A percentile compares a stretch with the other conserved stretches of the same genome.
phyloP scores from a whole-genome alignment of 2,113 vertebrate genomes.

The Aramus guarauna region DNA sequence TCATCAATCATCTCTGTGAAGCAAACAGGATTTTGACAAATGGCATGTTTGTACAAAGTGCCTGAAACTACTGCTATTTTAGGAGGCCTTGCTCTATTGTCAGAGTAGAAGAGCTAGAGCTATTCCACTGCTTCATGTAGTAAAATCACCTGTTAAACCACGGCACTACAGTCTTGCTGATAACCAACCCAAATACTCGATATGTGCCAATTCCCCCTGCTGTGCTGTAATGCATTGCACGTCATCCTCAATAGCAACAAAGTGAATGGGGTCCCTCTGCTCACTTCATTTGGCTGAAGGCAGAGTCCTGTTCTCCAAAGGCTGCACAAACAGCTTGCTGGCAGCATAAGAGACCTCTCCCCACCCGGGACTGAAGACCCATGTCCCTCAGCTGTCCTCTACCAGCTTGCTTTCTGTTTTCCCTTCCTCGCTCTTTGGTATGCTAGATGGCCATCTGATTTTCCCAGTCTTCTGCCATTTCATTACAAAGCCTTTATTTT shows the following conservation, averaged over 20 bases:
- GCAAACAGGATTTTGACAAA: conserved; percentile 22
- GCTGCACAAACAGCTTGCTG: background rate
- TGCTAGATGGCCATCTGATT: background rate
- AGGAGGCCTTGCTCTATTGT: background rate
- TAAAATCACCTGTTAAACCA: background rate
- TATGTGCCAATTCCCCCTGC: background rate
- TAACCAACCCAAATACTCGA: background rate
- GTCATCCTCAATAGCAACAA: accelerated
- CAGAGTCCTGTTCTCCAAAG: background rate
- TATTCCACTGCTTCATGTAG: background rate
- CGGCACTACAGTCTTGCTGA: background rate
- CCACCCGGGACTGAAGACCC: background rate
- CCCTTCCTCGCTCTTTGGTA: background rate
- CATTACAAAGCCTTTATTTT: background rate
- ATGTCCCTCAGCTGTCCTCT: background rate
- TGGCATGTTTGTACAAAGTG: conserved; percentile 1
- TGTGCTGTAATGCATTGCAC: background rate
- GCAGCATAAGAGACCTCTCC: background rate
- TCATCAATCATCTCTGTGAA: conserved; percentile 27
- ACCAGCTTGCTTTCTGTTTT: background rate
- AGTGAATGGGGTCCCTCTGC: background rate
- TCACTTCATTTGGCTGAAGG: background rate
- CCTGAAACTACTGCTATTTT: conserved; percentile 19
- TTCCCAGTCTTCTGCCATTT: background rate
- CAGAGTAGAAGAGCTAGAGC: background rate